Base-by-base conservation (phyloP, 2,888 invertebrate genomes). In the Sinhomidia bicolor region DNA sequence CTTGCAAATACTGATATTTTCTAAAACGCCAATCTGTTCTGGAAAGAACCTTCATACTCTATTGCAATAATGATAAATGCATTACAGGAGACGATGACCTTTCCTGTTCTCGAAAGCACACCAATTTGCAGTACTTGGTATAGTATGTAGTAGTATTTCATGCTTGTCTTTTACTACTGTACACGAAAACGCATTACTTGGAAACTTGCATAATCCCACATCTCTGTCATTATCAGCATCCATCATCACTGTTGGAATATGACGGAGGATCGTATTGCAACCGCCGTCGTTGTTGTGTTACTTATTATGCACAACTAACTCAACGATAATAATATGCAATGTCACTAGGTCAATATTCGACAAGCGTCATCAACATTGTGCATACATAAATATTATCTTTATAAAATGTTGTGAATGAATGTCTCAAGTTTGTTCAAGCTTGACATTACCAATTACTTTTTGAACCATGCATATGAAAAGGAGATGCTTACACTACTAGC, bases 371-470 rank as follows among this genome's bases (percentile, higher is more conserved):
- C 26, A 74, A 0, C 74, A n/a, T 47, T 20, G 23, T 47, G 26
- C 26, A 74, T 44, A 74, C 20, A 71, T 60, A 1, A 12, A n/a
- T 57, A 57, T 57, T 17, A 68, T 9, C 17, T 68, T 14, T 7
- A 47, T 10, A 44, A 74, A 74, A 47, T 32, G 20, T 12, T 23
- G 14, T 78, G 51, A 17, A 78, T 81, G 36, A 44, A 26, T 44
- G 26, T 36, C 36, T 1, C 1, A 60, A 60, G 47, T 0, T 80
- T 36, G 82, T 60, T 85, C 85, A 81, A 14, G 88, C 89, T 81
- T 85, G 76, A 85, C 85, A 85, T 89, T 81, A 74, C 85, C 85
- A 89, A 89, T 89, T 89, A 89, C 89, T 89, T 83, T 83, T 86
- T 89, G 82, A 85, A 60, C 41, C 10, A 62, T n/a, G n/a, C n/a